A percentile compares a stretch with the other conserved stretches of the same genome.
These are phyloP conservation scores for Lytechinus variegatus DNA, from an alignment of 35 echinoderm and acorn worm genomes.

Conservation along the genomic window DNA sequence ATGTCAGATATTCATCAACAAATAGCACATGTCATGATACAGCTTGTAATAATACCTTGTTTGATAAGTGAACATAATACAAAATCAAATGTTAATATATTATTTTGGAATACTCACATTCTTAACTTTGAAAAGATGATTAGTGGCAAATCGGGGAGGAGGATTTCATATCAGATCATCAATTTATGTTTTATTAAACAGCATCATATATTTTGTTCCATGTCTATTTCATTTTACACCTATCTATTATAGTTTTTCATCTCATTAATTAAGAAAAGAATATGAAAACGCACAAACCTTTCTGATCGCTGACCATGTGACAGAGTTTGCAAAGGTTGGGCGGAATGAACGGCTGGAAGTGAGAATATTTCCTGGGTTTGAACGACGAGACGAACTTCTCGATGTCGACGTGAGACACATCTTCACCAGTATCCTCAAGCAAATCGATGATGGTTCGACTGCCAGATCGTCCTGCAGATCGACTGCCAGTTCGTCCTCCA, in stretches of 20 bases:
- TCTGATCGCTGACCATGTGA: not conserved
- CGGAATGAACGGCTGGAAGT: not conserved
- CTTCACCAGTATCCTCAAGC: not conserved
- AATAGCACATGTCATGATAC: no score
- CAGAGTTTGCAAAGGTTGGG: not conserved
- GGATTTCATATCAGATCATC: no score
- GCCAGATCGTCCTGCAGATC: not conserved
- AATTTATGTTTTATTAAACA: no score
- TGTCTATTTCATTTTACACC: not conserved
- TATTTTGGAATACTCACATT: no score
- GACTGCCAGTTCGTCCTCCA: not conserved
- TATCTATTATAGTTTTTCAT: no score
- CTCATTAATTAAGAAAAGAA: not conserved
- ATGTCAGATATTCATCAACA: no score
- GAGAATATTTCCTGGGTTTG: not conserved
- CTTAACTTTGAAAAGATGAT: no score
- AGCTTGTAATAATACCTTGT: no score
- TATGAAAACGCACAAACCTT: not conserved
- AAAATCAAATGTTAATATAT: no score
- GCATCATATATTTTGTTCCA: no score
- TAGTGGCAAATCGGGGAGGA: no score
- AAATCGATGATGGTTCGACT: not conserved
- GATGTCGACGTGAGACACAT: not conserved
- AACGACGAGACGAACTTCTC: not conserved
- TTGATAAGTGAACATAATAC: no score